These are phyloP conservation scores for Pseudococcus jackbeardsleyi DNA, from an alignment of 2,888 invertebrate genomes.

Conservation along the genomic window DNA sequence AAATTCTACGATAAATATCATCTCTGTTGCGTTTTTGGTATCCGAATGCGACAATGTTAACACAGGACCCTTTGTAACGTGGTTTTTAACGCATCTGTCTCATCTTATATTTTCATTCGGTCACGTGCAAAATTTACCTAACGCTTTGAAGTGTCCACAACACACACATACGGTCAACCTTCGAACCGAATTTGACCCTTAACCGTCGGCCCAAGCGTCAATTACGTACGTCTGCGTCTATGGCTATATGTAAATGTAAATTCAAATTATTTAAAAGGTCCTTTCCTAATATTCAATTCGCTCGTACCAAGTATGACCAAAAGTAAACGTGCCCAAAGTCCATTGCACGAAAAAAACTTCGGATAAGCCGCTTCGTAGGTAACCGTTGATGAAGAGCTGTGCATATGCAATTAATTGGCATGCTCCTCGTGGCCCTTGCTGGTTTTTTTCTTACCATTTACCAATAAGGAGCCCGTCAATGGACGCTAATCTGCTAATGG, in stretches of 20 bases:
- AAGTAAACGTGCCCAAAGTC: background rate
- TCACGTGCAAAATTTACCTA: conserved; percentile 22
- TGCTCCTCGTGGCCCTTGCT: background rate
- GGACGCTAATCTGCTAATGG: conserved; percentile 35
- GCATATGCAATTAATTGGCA: conserved; percentile 34
- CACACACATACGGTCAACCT: too few relatives aligned
- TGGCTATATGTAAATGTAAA: too few relatives aligned
- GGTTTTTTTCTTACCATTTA: background rate
- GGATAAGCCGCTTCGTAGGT: background rate
- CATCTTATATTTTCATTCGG: background rate
- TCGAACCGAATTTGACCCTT: background rate
- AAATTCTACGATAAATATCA: conserved; percentile 7
- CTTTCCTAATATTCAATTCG: background rate
- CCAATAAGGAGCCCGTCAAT: conserved; percentile 37
- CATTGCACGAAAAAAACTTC: background rate
- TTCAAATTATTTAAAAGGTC: background rate
- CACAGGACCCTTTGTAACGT: background rate
- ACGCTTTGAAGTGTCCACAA: conserved; percentile 7
- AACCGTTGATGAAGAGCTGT: background rate
- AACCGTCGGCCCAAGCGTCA: background rate
- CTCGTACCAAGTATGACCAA: background rate
- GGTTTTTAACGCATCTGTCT: background rate
- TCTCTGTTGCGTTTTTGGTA: background rate
- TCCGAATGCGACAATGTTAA: background rate
- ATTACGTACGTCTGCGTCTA: background rate